Evolutionary conservation across 2,797 vertebrate genomes (phyloP), one percentile per base, ranked within the genome.

Genomic region (Pseudotriccus pelzelni): DNA sequence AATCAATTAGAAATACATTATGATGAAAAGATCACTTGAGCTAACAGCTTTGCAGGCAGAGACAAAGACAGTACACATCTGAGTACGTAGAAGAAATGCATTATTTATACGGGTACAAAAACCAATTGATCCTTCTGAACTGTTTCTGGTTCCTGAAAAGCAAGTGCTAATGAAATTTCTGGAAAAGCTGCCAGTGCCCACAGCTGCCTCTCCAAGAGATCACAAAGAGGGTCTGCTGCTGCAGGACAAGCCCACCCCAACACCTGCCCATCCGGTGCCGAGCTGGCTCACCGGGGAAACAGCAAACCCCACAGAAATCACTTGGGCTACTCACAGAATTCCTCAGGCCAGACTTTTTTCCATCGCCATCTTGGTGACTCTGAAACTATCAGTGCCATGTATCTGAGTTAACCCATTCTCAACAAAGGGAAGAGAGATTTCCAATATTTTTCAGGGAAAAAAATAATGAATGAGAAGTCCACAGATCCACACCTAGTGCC

Each of bases 81-180:
- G 59, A 87, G 63, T 19, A 44, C 0, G 0, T 0, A 37, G 21
- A 11, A 67, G 59, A 32, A 56, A 23, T 39, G 16, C 32, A 39
- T 67, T 50, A 44, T 83, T 73, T 39, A 34, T 56, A 21, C 4
- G n/a, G 58, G 28, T 32, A 50, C 13, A 56, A 73, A 87, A 78
- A 44, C n/a, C 18, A 20, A 67, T 55, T 49, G 59, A 23, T 60
- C 36, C 28, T 55, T 67, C 60, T 49, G 59, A 55, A 66, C 49
- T 60, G 6, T 16, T 76, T 39, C 22, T 58, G 13, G 20, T 47
- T 82, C 52, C 52, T 72, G 52, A n/a, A 72, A 83, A 77, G 21
- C 15, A 55, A 27, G 25, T 44, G 32, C 36, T 72, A 37, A 60
- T 67, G 46, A 34, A 60, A 39, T 87, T 30, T 32, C 59, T 67